Evolutionary conservation across 2,113 vertebrate species (phyloP).

Genomic region (Anser brachyrhynchus): DNA sequence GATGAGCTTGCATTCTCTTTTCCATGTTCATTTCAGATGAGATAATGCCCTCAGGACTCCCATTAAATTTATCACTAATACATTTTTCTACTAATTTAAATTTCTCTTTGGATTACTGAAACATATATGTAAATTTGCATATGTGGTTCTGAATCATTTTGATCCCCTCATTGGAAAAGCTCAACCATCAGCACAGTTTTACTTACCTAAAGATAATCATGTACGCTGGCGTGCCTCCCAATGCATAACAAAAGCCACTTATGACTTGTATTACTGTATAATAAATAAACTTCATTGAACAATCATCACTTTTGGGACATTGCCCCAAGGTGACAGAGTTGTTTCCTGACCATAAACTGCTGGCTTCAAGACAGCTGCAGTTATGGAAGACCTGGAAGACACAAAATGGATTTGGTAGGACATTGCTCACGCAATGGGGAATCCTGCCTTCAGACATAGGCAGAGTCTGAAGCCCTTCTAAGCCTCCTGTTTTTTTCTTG

Average conservation of each 20-base stretch:
- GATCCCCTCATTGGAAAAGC: not conserved
- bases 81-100: not conserved
- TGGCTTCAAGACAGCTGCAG: constrained; percentile 84
- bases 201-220: constrained; percentile 85
- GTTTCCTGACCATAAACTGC: constrained; percentile 71
- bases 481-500: not conserved
- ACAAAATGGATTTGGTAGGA: not conserved
- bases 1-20: not conserved
- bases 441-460: not conserved
- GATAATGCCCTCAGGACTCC: not conserved
- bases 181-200: not conserved
- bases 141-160: not conserved
- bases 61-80: not conserved
- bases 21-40: not conserved
- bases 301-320: constrained; percentile 80
- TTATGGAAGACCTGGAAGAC: constrained; percentile 86
- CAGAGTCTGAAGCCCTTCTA: not conserved
- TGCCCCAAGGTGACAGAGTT: constrained; percentile 81
- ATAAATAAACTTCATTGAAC: constrained; percentile 81
- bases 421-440: not conserved
- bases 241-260: constrained; percentile 72
- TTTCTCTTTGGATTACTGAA: not conserved
- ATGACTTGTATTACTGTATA: constrained; percentile 79
- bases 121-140: not conserved
- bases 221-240: constrained; percentile 77